Evolutionary conservation across 1,140 invertebrate genomes (phyloP).

Genomic region (Nebria ingens): DNA sequence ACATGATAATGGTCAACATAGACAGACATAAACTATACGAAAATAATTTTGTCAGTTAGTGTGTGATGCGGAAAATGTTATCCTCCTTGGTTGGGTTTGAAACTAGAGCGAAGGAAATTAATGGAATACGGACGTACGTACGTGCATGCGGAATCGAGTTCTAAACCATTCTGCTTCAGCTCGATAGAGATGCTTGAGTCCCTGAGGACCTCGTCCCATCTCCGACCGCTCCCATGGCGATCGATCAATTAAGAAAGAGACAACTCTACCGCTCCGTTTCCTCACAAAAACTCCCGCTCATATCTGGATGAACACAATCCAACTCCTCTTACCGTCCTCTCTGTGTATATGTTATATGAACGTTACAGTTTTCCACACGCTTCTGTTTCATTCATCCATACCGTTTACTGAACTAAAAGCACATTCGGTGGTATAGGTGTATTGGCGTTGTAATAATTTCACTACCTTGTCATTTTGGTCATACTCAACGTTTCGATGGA

Average conservation of each 20-base stretch:
- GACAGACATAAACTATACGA: no score
- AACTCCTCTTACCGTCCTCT: background rate
- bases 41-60: no score
- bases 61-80: no score
- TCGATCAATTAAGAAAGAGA: constrained; percentile 9
- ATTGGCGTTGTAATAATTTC: no score
- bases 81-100: background rate
- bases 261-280: background rate
- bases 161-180: background rate
- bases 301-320: background rate
- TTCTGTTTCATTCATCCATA: no score
- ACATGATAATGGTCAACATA: no score
- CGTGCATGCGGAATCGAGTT: constrained; percentile 5
- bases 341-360: no score
- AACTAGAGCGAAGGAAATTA: background rate
- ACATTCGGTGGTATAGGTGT: no score
- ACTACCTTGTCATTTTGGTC: no score
- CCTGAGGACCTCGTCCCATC: background rate
- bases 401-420: no score
- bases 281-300: background rate
- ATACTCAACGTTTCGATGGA: no score
- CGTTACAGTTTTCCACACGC: no score
- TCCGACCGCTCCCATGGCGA: constrained; percentile 7
- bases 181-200: background rate
- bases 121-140: constrained; percentile 6